Conservation (phyloP, 2,797 vertebrate species). For the Acomys russatus region DNA sequence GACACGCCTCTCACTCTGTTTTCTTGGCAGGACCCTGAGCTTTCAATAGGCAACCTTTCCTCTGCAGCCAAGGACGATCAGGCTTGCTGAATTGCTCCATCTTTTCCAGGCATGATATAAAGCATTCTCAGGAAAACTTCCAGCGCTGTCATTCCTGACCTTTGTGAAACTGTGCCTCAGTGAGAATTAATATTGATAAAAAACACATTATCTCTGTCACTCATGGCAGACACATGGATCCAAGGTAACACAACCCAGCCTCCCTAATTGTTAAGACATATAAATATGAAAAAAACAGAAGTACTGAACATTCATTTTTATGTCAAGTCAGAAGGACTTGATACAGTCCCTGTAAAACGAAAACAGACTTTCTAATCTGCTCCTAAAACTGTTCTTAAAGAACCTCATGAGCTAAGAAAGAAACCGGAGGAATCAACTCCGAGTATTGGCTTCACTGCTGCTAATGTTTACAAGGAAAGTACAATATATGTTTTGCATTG, state of each 20-base stretch:
- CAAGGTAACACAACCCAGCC: constrained; percentile 52
- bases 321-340: not conserved
- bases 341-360: not conserved
- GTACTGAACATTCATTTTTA: constrained; percentile 27
- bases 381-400: not conserved
- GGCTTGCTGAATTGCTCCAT: constrained; percentile 53
- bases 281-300: constrained; percentile 28
- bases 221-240: constrained; percentile 22
- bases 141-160: constrained; percentile 72
- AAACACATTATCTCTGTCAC: constrained; percentile 72
- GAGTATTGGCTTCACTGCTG: not conserved
- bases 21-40: not conserved
- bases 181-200: constrained; percentile 78
- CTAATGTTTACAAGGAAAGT: not conserved
- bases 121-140: constrained; percentile 69
- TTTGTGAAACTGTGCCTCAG: constrained; percentile 67
- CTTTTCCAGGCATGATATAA: constrained; percentile 65
- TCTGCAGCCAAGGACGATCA: constrained; percentile 73
- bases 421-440: not conserved
- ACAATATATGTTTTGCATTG: no score
- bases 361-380: not conserved
- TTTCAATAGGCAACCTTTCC: constrained; percentile 46
- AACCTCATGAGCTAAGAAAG: not conserved
- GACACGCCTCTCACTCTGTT: not conserved
- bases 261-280: constrained; percentile 27